phyloP scores from a whole-genome alignment of 1,140 invertebrate species.

The Thaumatotibia leucotreta region DNA sequence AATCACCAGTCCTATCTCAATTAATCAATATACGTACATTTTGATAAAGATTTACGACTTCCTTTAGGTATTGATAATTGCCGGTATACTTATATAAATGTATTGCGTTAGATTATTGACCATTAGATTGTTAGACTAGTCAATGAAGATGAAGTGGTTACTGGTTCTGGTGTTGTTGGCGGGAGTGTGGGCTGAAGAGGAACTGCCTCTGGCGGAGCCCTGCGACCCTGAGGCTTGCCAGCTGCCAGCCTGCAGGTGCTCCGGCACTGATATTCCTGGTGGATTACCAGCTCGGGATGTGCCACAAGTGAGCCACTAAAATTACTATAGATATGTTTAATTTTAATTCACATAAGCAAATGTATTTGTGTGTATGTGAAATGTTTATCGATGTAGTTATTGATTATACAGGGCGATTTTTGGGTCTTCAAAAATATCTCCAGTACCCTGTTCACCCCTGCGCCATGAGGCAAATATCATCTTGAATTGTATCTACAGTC shows the following conservation, averaged over 20 bases:
- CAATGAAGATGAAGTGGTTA: conserved; percentile 33
- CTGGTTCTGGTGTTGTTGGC: conserved; percentile 15
- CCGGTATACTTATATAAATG: neutral
- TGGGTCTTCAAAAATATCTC: too few species aligned
- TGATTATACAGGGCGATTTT: too few species aligned
- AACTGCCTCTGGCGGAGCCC: conserved; percentile 17
- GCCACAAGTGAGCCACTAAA: conserved; percentile 51
- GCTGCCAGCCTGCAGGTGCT: conserved; percentile 70
- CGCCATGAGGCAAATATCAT: too few species aligned
- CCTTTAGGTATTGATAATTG: neutral
- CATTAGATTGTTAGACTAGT: conserved; percentile 23
- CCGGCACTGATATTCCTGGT: conserved; percentile 55
- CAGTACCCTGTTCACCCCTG: too few species aligned
- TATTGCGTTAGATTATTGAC: neutral
- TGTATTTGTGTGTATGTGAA: too few species aligned
- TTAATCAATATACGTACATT: neutral
- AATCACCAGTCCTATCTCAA: neutral
- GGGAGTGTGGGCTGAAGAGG: neutral
- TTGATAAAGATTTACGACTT: neutral
- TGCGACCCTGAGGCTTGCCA: conserved; percentile 32
- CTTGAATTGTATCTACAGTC: too few species aligned
- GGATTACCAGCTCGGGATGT: conserved; percentile 43
- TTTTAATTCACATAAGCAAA: too few species aligned
- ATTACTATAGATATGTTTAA: neutral
- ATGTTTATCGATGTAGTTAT: too few species aligned